A percentile compares a stretch with the other conserved stretches of the same genome.
Conservation (phyloP, 2,797 vertebrate genomes). For the Melanotaenia boesemani region DNA sequence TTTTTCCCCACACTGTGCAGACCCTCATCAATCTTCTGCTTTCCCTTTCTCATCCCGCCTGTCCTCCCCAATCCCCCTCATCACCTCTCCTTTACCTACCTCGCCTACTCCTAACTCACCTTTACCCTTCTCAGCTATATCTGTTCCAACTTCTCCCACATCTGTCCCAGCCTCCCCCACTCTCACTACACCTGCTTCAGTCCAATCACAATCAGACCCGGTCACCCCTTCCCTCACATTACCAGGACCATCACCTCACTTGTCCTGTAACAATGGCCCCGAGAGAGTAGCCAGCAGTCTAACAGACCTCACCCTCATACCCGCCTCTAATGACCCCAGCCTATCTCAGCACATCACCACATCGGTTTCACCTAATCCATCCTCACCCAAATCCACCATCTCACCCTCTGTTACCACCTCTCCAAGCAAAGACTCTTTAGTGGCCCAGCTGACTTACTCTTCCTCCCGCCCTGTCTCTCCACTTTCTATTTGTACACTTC, state of each 20-base stretch:
- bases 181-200: neutral
- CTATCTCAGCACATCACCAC: constrained; percentile 18
- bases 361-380: constrained; percentile 23
- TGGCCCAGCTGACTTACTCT: constrained; percentile 31
- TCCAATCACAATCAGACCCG: constrained; percentile 31
- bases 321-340: constrained; percentile 19
- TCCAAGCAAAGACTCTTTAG: constrained; percentile 48
- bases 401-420: constrained; percentile 40
- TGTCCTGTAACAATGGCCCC: constrained; percentile 9
- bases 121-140: constrained; percentile 15
- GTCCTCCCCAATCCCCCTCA: constrained; percentile 70
- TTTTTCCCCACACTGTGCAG: constrained; percentile 6
- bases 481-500: constrained; percentile 51
- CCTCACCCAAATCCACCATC: constrained; percentile 22
- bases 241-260: constrained; percentile 12
- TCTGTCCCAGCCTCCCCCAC: constrained; percentile 40
- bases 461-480: constrained; percentile 62
- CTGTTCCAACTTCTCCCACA: constrained; percentile 27
- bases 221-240: constrained; percentile 16
- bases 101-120: constrained; percentile 24
- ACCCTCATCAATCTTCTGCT: constrained; percentile 35
- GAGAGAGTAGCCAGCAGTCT: constrained; percentile 9
- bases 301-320: neutral
- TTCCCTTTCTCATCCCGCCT: constrained; percentile 54
- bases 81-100: constrained; percentile 72